These are phyloP conservation scores for Odontomyia ornata DNA, from an alignment of 2,888 invertebrate species.

Conservation along the genomic window DNA sequence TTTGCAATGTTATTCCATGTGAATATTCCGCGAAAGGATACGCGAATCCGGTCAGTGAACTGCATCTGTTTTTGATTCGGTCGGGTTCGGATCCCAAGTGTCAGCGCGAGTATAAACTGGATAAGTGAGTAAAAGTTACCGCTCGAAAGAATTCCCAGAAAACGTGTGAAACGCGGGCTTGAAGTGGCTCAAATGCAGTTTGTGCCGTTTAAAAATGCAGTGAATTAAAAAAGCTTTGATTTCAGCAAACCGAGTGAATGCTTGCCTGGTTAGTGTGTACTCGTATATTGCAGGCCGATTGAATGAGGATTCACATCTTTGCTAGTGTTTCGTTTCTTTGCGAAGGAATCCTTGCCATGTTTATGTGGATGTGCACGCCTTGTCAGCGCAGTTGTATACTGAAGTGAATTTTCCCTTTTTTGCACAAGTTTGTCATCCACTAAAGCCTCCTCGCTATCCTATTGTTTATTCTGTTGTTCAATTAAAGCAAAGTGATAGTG, in stretches of 20 bases:
- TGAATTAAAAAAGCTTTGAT: not conserved
- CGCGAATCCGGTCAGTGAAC: conserved; percentile 35
- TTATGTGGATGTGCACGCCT: not conserved
- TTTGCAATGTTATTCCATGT: conserved; percentile 2
- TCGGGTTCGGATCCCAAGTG: not conserved
- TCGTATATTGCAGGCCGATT: not conserved
- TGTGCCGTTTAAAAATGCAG: not conserved
- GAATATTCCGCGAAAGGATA: conserved; percentile 16
- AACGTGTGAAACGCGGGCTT: not conserved
- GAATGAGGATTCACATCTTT: not conserved
- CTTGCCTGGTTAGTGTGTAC: too few relatives aligned
- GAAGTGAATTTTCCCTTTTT: conserved; percentile 12
- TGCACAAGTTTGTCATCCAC: not conserved
- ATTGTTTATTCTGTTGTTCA: conserved; percentile 38
- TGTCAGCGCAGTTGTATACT: conserved; percentile 17
- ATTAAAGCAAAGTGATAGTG: conserved; percentile 31
- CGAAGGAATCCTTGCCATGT: not conserved
- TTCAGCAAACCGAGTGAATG: not conserved
- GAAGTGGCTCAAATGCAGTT: not conserved
- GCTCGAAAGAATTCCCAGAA: not conserved
- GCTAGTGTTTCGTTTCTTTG: not conserved
- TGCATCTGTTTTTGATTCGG: conserved; percentile 23
- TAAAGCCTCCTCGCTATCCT: not conserved
- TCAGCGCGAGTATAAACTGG: conserved; percentile 9
- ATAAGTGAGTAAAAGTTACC: not conserved